Evolutionary conservation across 2,797 vertebrate species (phyloP), one percentile per base, ranked within the genome.

Genomic region (Poeciliopsis gracilis): DNA sequence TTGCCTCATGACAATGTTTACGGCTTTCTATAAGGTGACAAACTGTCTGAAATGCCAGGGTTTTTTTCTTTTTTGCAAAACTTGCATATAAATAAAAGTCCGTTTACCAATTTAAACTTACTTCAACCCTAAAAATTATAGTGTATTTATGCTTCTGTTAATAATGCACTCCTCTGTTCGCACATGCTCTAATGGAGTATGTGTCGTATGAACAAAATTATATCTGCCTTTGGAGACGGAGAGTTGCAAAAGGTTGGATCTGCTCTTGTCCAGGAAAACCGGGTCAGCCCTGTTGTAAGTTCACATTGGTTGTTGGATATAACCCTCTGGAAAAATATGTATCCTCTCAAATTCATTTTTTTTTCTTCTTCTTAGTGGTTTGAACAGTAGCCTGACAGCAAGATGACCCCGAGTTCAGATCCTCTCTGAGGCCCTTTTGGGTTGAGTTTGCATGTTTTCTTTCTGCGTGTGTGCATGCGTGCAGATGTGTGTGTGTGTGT

Each of bases 391-490:
- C 66, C 38, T n/a, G 23, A n/a, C 23, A 69, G 66, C 66, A 69
- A 69, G 23, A 7, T 1, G 38, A 41, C 66, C 38, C 23, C 15
- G 38, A 43, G 66, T 69, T 43, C 66, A 69, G 66, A 69, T 69
- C 66, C 38, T 43, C 36, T 43, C 66, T 41, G 36, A 12, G 63
- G 63, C 23, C 2, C 36, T 43, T 69, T 43, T 69, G 38, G 20
- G 66, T 43, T 69, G 66, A 69, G 66, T 43, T 69, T 69, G 38
- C 38, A 69, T 69, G 38, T 69, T n/a, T n/a, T 67, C 5, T 41
- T 11, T 67, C 1, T 67, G 63, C 23, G 0, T 67, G 36, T 33
- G 6, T n/a, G 25, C n/a, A n/a, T n/a, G n/a, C n/a, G n/a, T n/a
- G n/a, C n/a, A n/a, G n/a, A n/a, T n/a, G 0, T 67, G 36, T 33